Conservation (phyloP, 2,888 invertebrate genomes). For the Cheilosia vernalis region DNA sequence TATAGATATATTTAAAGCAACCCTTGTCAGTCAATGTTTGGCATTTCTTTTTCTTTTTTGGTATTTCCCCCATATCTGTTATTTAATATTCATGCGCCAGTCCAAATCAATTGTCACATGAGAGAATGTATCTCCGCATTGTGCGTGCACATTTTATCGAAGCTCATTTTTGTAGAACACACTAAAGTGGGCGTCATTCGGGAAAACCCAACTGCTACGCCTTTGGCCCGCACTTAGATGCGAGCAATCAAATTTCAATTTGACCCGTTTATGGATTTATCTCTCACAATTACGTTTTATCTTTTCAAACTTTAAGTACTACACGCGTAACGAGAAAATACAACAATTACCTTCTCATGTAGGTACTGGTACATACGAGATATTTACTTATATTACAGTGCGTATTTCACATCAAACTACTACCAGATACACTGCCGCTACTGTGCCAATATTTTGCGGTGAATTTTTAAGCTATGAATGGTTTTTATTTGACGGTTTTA, state of each 20-base stretch:
- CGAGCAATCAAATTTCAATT: not conserved
- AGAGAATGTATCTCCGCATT: slow-evolving; percentile 6
- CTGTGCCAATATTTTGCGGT: slow-evolving; percentile 31
- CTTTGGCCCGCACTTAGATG: too few relatives aligned
- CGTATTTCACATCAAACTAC: slow-evolving; percentile 11
- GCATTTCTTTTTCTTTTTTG: not conserved
- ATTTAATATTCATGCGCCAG: not conserved
- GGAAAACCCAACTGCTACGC: too few relatives aligned
- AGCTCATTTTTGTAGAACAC: not conserved
- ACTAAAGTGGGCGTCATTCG: slow-evolving; percentile 45
- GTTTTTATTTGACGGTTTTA: slow-evolving; percentile 8
- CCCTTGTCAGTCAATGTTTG: slow-evolving; percentile 27
- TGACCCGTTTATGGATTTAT: slow-evolving; percentile 20
- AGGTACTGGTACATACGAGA: not conserved
- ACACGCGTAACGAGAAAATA: slow-evolving; percentile 11
- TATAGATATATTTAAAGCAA: not conserved
- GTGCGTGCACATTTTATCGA: not conserved
- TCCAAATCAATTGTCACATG: slow-evolving; percentile 29
- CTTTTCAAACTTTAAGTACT: not conserved
- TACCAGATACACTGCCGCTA: not conserved
- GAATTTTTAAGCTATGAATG: slow-evolving; percentile 31
- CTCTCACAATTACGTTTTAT: slow-evolving; percentile 6
- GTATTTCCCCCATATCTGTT: not conserved
- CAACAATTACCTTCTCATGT: slow-evolving; percentile 19
- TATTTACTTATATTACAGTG: not conserved